Evolutionary conservation across 2,888 invertebrate species (phyloP).

Genomic region (Athrips mouffetella): DNA sequence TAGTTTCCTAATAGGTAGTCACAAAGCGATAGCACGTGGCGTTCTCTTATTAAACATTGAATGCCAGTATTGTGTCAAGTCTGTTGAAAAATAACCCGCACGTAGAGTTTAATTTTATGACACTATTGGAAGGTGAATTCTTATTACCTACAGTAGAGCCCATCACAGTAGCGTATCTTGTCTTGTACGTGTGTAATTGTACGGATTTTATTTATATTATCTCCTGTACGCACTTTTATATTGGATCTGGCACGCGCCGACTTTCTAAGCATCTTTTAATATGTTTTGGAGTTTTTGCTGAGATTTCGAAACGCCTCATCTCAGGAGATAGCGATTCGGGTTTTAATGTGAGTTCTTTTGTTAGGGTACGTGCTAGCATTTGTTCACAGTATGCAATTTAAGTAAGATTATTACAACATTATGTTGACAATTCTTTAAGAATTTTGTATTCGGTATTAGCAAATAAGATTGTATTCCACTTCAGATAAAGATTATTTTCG

Average conservation of each 20-base stretch:
- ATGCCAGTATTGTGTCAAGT: constrained; percentile 52
- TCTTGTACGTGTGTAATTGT: constrained; percentile 71
- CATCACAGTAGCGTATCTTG: neutral
- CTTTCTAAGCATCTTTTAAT: constrained; percentile 70
- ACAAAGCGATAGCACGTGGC: constrained; percentile 6
- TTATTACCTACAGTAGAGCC: constrained; percentile 28
- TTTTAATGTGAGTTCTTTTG: constrained; percentile 16
- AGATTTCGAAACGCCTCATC: constrained; percentile 58
- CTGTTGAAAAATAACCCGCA: constrained; percentile 62
- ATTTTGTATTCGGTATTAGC: too few relatives aligned
- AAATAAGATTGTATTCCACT: too few relatives aligned
- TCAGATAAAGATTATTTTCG: too few relatives aligned
- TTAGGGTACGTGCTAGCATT: neutral
- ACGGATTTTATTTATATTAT: constrained; percentile 70
- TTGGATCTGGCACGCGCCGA: constrained; percentile 63
- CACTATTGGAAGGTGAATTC: too few relatives aligned
- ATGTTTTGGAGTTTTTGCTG: constrained; percentile 59
- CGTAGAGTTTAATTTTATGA: too few relatives aligned
- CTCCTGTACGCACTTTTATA: constrained; percentile 55
- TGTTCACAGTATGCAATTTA: neutral
- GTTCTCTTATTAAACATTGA: constrained; percentile 54
- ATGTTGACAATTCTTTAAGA: too few relatives aligned
- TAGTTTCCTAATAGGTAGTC: neutral
- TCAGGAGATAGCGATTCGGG: constrained; percentile 39
- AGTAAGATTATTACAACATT: neutral